Conservation (phyloP, 1,140 invertebrate species). For the Linepithema humile region DNA sequence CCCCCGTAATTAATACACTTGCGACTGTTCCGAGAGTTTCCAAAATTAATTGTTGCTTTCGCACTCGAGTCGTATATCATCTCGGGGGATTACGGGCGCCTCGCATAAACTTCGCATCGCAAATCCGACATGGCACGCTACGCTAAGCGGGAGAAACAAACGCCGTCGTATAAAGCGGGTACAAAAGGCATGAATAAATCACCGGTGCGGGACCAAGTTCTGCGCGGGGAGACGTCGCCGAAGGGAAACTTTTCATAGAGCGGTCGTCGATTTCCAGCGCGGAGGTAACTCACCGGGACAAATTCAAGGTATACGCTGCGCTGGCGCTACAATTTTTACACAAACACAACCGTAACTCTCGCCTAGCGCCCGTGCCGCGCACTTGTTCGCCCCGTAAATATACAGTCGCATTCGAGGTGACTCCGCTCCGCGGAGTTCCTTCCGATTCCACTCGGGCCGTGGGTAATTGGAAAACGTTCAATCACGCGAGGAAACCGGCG, state of each 20-base stretch:
- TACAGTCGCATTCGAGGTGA: conserved; percentile 34
- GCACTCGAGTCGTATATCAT: conserved; percentile 6
- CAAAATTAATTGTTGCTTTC: conserved; percentile 33
- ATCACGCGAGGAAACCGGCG: conserved; percentile 5
- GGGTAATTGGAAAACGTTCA: conserved; percentile 57
- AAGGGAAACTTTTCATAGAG: conserved; percentile 65
- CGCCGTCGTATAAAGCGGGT: conserved; percentile 27
- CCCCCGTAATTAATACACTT: conserved; percentile 3
- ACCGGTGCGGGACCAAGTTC: conserved; percentile 38
- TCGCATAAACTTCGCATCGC: conserved; percentile 42
- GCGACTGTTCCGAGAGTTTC: conserved; percentile 4
- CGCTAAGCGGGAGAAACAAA: conserved; percentile 44
- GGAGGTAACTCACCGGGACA: conserved; percentile 63
- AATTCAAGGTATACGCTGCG: conserved; percentile 56
- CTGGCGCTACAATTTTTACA: conserved; percentile 65
- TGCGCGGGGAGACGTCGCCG: conserved; percentile 20
- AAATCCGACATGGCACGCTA: conserved; percentile 32
- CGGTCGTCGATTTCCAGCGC: conserved; percentile 58
- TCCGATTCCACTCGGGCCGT: conserved; percentile 22
- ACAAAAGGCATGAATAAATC: conserved; percentile 58
- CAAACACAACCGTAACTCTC: conserved; percentile 63
- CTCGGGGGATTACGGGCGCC: not conserved
- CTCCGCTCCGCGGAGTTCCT: conserved; percentile 24
- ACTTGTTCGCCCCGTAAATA: conserved; percentile 55
- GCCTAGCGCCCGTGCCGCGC: conserved; percentile 27